Evolutionary conservation across 2,113 vertebrate species (phyloP), one percentile per base, ranked within the genome.

Genomic region (Caranx ignobilis): DNA sequence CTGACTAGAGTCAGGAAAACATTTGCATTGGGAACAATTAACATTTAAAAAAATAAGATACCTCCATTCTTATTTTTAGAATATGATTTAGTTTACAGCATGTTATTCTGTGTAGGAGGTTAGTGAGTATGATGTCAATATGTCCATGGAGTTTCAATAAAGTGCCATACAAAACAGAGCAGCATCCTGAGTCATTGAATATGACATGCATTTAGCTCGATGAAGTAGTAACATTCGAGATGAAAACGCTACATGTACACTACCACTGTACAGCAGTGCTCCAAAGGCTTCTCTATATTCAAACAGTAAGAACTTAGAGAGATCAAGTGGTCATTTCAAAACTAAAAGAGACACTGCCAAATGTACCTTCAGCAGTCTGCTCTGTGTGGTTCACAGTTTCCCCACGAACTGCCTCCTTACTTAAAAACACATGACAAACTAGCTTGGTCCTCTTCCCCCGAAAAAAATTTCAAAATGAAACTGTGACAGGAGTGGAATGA

Each of bases 171-270:
- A 37, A 79, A 84, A 26, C 26, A 71, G 60, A 79, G 34, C 15
- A 61, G 84, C 67, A 77, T 84, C 81, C 75, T 77, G 84, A 87
- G 75, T 69, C 78, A 59, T 68, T 47, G 78, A 68, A 37, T 67
- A 54, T 60, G 62, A 78, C 62, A n/a, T 11, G 37, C 37, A 34
- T 72, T 72, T 56, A 79, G 45, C 32, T 64, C 8, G 32, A 68
- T 1, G 0, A 50, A 56, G 68, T 62, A 54, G n/a, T 57, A 55
- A 75, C 48, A 62, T 54, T 10, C 71, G 3, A 3, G 64, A 50
- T 72, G 64, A 21, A 85, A 63, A 76, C 47, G 63, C 71, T 77
- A 68, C 75, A 63, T 59, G 45, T 31, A 78, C 65, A 71, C 43
- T 19, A 9, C 5, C 62, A 48, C 31, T 39, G 10, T 71, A 48